Base-by-base conservation (phyloP, 2,113 vertebrate genomes). In the Cheilinus undulatus region DNA sequence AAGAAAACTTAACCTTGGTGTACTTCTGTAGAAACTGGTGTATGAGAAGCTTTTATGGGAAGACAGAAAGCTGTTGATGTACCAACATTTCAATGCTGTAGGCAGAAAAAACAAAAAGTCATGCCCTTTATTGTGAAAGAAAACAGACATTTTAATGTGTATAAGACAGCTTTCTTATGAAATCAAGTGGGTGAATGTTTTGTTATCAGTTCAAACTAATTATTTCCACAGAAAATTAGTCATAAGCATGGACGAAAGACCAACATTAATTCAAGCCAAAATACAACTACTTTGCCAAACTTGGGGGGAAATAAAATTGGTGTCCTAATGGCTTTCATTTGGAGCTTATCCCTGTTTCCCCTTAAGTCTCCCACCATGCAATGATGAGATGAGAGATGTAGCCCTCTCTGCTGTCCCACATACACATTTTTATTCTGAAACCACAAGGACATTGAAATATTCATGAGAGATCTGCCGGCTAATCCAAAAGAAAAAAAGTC, bases 371-470 rank as follows among this genome's bases (percentile, higher is more conserved):
- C 14, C 11, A 14, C 43, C 62, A 32, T 50, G 32, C 14, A 54
- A 65, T 38, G 54, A 75, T 80, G 20, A 36, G 62, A 54, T 73
- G 34, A 80, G 68, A 64, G 48, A 60, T 72, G 77, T 83, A n/a
- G 17, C 17, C 67, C 36, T 49, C n/a, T 42, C 30, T 12, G 13
- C 5, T 6, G 11, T 38, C 9, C 20, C 26, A 38, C 23, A 8
- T 19, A 68, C 3, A 51, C 49, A n/a, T n/a, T 30, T 30, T 66
- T 45, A 56, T 34, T 76, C 78, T 74, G 52, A 69, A 78, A 24
- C 69, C 73, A 52, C 78, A 73, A 87, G 78, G 82, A 75, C 82
- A 56, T 61, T 87, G 48, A 90, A 89, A 92, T 85, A 92, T 92
- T 85, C 73, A 92, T 91, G 74, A 78, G 78, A 57, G 57, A 53